Conservation (phyloP, 2,888 invertebrate species). For the Gandaritis pyraliata region DNA sequence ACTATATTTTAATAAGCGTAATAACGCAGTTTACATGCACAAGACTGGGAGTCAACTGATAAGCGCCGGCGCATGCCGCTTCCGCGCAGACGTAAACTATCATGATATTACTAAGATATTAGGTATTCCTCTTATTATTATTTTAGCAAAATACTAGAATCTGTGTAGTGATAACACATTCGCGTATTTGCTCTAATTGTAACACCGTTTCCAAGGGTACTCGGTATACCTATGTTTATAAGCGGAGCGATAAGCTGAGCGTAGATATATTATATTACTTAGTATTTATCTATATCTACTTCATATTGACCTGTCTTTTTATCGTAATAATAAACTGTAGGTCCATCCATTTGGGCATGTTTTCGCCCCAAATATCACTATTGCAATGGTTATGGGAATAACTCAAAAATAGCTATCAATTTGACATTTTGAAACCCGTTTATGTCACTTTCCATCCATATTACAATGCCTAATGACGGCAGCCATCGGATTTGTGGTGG, state of each 20-base stretch:
- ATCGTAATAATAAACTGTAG: too few species aligned
- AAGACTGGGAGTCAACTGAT: constrained; percentile 69
- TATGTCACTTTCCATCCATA: too few species aligned
- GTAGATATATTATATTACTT: neutral
- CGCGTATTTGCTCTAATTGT: constrained; percentile 35
- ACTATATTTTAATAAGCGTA: constrained; percentile 19
- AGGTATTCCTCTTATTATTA: constrained; percentile 43
- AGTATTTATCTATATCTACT: too few species aligned
- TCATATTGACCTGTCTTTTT: too few species aligned
- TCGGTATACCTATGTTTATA: neutral
- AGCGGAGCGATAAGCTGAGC: constrained; percentile 7
- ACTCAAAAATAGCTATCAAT: too few species aligned
- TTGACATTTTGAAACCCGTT: too few species aligned
- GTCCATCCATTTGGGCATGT: too few species aligned
- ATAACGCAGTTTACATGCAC: constrained; percentile 40
- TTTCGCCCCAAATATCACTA: too few species aligned
- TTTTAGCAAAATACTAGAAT: constrained; percentile 36
- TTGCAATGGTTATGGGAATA: too few species aligned
- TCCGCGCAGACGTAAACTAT: constrained; percentile 51
- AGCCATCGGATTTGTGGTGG: too few species aligned
- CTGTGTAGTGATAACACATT: constrained; percentile 38
- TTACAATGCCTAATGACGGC: too few species aligned
- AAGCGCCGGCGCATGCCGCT: constrained; percentile 62
- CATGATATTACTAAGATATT: constrained; percentile 44
- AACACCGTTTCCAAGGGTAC: constrained; percentile 32